Percentiles rank a stretch among this genome's conserved stretches.
phyloP scores from a whole-genome alignment of 2,797 vertebrate genomes.

The Brotogeris chrysoptera region DNA sequence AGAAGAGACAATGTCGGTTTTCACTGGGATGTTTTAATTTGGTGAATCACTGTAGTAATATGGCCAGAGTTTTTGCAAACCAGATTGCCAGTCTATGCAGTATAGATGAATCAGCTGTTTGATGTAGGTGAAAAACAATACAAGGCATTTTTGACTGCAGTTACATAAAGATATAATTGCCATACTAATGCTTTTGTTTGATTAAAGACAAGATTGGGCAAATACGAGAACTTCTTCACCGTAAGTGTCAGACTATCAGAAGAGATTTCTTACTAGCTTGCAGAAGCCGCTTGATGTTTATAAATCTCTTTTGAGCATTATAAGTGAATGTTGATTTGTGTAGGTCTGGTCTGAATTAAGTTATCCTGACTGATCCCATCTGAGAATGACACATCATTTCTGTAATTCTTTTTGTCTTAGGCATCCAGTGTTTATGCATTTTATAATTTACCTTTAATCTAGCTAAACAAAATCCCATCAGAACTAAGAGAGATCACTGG shows the following conservation, averaged over 20 bases:
- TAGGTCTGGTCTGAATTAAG: neutral
- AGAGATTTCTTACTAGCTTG: neutral
- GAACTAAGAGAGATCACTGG: neutral
- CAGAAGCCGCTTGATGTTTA: neutral
- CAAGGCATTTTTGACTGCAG: neutral
- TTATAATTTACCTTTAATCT: neutral
- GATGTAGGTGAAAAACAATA: neutral
- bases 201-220: neutral
- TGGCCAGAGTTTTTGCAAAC: neutral
- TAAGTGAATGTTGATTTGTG: neutral
- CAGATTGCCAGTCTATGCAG: neutral
- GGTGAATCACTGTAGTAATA: neutral
- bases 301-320: neutral
- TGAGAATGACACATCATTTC: neutral
- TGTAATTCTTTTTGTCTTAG: neutral
- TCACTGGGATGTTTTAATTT: neutral
- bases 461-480: neutral
- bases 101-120: neutral
- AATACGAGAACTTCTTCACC: neutral
- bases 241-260: neutral
- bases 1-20: neutral
- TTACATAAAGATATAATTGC: neutral
- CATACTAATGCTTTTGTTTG: neutral
- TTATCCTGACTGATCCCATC: neutral
- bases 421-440: neutral